Base-by-base conservation (phyloP, 2,888 invertebrate genomes). In the Aplocera efformata region DNA sequence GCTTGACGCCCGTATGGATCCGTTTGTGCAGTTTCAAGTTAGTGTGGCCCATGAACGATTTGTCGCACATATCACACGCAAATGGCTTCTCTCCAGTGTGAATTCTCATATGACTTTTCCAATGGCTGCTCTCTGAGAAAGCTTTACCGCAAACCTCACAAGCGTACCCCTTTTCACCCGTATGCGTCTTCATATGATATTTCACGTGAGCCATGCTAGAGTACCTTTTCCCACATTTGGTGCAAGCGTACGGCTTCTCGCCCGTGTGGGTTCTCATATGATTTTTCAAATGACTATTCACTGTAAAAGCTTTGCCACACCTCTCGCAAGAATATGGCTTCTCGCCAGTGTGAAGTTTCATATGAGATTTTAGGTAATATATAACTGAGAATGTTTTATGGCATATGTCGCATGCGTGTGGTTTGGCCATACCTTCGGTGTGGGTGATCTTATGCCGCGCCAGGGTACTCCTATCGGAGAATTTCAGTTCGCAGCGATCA, bases 261-360 rank as follows among this genome's bases (percentile, higher is more conserved):
- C 48, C 48, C 0, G 48, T 48, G 10, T 48, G 48, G 1, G 32
- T 48, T n/a, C 44, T 24, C 28, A 41, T 32, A 3, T 48, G 48
- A 7, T 32, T 41, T 7, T 33, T 41, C 7, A 41, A 28, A 31
- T 36, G 43, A 26, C 33, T 48, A 20, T 36, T 42, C 0, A 40
- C 32, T 5, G 44, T 45, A 11, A 45, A 45, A 1, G 44, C 35
- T 32, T 45, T 45, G 0, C 40, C 35, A 17, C 44, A 45, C 20
- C 29, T 24, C 17, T 45, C 35, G 10, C 44, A 45, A 1, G 35
- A 32, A 20, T 17, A 45, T 6, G 40, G 35, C 7, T 32, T 45
- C 13, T 36, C 40, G 0, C 44, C 44, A 7, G 25, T 40, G 28
- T 45, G 44, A 7, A 45, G 29, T 29, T 40, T 45, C 25, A 45